Evolutionary conservation across 2,888 invertebrate genomes (phyloP), one percentile per base, ranked within the genome.

Genomic region (Tiphia femorata): DNA sequence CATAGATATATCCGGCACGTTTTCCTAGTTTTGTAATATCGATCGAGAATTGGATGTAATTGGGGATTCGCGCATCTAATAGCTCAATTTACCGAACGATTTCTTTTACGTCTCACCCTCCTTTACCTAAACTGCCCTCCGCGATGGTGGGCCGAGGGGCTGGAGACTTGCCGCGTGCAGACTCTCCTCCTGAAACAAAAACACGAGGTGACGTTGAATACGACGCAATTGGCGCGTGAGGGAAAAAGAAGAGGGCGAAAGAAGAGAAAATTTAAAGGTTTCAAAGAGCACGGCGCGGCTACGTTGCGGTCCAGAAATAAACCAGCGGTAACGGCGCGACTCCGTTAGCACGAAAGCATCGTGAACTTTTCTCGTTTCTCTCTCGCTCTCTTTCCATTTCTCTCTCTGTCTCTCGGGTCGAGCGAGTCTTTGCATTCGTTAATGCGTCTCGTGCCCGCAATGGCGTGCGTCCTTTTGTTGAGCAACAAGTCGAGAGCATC

Each of bases 71-170:
- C n/a, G n/a, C n/a, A n/a, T n/a, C n/a, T n/a, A n/a, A n/a, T n/a
- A n/a, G n/a, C n/a, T n/a, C n/a, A n/a, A n/a, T n/a, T n/a, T n/a
- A n/a, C n/a, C n/a, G n/a, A n/a, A n/a, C n/a, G n/a, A n/a, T n/a
- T n/a, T n/a, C n/a, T n/a, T n/a, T n/a, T n/a, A n/a, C n/a, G n/a
- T n/a, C n/a, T n/a, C n/a, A n/a, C n/a, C n/a, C n/a, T n/a, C n/a
- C n/a, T n/a, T 61, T 66, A 81, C 81, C 80, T 77, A 35, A 80
- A 66, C 64, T 80, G 78, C 29, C 73, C 70, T 25, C 62, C 76
- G 23, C 73, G 76, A 50, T 79, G 78, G 51, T 77, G 77, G 37
- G n/a, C n/a, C 73, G 56, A 10, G 66, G 51, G 7, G 69, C 55
- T 2, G 72, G 38, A 10, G 67, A 72, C 51, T 49, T 70, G 73